phyloP scores from a whole-genome alignment of 1,140 invertebrate genomes.

The Melipona quadrifasciata region DNA sequence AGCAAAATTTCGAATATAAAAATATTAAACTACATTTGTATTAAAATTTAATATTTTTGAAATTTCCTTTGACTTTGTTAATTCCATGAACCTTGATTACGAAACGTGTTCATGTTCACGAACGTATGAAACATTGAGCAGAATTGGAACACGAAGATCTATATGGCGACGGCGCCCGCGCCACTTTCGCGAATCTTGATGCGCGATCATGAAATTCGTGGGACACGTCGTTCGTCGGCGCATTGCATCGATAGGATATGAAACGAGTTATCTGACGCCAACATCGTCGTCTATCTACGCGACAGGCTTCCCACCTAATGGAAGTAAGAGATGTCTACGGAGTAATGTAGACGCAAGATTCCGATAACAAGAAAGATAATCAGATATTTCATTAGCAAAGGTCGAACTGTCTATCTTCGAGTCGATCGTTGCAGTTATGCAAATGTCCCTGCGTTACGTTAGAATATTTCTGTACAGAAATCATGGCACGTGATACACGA shows the following conservation, averaged over 20 bases:
- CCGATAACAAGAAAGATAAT: not conserved
- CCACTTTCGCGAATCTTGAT: constrained; percentile 5
- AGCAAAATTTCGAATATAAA: no score
- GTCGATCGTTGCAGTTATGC: no score
- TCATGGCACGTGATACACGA: not conserved
- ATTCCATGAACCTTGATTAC: not conserved
- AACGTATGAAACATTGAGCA: not conserved
- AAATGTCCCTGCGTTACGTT: no score
- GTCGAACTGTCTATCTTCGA: not conserved
- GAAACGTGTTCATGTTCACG: not conserved
- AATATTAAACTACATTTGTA: no score
- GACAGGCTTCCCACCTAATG: not conserved
- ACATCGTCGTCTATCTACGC: not conserved
- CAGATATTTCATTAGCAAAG: not conserved
- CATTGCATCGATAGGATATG: not conserved
- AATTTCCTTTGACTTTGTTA: not conserved
- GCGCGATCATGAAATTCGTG: not conserved
- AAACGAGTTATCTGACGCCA: constrained; percentile 11
- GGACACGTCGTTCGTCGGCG: not conserved
- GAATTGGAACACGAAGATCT: not conserved
- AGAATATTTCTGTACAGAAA: not conserved
- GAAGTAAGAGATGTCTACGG: no score
- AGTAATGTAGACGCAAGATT: not conserved
- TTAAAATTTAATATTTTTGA: no score
- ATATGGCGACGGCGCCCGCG: constrained; percentile 14